Evolutionary conservation across 2,888 invertebrate genomes (phyloP).

Genomic region (Limnephilus marmoratus): DNA sequence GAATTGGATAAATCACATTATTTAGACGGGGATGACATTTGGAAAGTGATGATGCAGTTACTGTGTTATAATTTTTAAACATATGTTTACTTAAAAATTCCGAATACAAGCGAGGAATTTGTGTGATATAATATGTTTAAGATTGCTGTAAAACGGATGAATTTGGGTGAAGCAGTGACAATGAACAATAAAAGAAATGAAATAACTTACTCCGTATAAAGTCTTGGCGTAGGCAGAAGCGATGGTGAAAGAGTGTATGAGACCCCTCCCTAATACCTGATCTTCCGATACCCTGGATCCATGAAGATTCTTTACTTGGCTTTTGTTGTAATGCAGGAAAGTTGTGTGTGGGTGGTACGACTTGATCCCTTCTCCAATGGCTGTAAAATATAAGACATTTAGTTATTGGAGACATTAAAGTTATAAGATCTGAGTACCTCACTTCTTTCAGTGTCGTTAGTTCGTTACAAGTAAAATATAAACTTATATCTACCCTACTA

Average conservation of each 20-base stretch:
- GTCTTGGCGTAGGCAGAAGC: conserved; percentile 88
- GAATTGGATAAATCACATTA: conserved; percentile 64
- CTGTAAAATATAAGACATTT: conserved; percentile 44
- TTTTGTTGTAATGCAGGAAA: conserved; percentile 82
- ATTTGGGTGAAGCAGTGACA: neutral
- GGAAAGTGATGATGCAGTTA: neutral
- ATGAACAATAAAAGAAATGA: conserved; percentile 13
- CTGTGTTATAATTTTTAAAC: neutral
- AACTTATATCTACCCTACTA: too few relatives aligned
- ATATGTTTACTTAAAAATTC: neutral
- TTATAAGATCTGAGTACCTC: neutral
- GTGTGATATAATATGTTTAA: neutral
- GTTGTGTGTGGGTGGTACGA: conserved; percentile 84
- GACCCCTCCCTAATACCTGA: conserved; percentile 83
- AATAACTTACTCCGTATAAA: conserved; percentile 82
- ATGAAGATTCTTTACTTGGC: conserved; percentile 82
- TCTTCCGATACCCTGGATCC: conserved; percentile 81
- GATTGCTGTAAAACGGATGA: neutral
- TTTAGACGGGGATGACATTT: neutral
- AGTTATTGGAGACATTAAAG: neutral
- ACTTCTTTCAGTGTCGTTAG: neutral
- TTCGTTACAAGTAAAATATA: neutral
- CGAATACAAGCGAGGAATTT: neutral
- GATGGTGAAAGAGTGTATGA: conserved; percentile 86
- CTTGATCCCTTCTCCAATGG: conserved; percentile 44